These are phyloP conservation scores for Triplophysa bombifrons DNA, from an alignment of 2,797 vertebrate species.

Conservation along the genomic window DNA sequence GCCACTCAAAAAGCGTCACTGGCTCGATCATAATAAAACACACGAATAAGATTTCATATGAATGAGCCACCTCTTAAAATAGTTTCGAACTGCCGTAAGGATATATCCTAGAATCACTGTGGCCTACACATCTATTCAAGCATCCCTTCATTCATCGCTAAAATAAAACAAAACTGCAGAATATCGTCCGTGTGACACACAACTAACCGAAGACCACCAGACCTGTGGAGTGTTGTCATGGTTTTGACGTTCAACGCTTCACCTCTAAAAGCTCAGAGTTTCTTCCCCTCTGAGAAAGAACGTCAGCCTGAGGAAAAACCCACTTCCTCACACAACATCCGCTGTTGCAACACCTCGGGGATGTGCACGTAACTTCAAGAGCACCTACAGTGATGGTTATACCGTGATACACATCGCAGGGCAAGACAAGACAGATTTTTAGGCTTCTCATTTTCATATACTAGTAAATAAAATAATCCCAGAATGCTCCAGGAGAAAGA, in stretches of 20 bases:
- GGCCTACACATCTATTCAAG: not conserved
- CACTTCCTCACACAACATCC: conserved; percentile 51
- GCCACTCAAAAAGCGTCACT: no score
- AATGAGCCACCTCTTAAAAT: no score
- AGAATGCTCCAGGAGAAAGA: conserved; percentile 1
- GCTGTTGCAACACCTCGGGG: conserved; percentile 37
- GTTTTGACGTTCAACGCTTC: not conserved
- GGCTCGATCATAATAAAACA: no score
- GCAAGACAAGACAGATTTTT: not conserved
- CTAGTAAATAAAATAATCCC: conserved; percentile 2
- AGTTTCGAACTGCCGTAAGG: no score
- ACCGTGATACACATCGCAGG: not conserved
- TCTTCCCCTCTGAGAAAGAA: not conserved
- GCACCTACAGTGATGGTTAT: not conserved
- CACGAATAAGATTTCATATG: no score
- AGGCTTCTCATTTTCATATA: not conserved
- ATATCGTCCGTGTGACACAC: not conserved
- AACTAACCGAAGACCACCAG: not conserved
- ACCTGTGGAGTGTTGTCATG: not conserved
- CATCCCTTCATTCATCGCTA: not conserved
- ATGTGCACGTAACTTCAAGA: conserved; percentile 7
- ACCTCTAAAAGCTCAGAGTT: not conserved
- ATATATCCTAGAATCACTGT: no score
- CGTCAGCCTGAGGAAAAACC: conserved; percentile 19
- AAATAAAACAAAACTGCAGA: no score